These are phyloP conservation scores for Epizoanthus ramosus DNA, from an alignment of 92 coral and sea anemone species.

Conservation along the genomic window DNA sequence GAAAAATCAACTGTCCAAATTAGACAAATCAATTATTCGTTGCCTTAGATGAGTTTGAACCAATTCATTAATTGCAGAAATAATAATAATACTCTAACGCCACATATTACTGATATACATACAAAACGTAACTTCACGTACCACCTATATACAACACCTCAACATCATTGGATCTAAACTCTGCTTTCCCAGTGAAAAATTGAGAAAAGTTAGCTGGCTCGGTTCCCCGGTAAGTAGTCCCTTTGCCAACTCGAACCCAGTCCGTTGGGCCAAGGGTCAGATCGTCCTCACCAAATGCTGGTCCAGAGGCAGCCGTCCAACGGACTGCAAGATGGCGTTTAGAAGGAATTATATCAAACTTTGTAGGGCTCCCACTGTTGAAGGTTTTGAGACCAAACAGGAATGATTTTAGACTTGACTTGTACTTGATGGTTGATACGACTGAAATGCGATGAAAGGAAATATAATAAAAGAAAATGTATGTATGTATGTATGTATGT, in stretches of 20 bases:
- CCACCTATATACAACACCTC: constrained; percentile 26
- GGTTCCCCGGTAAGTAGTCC: neutral
- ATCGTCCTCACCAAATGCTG: constrained; percentile 5
- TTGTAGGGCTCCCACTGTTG: constrained; percentile 3
- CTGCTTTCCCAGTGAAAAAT: neutral
- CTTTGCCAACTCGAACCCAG: neutral
- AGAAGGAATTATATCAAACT: constrained; percentile 1
- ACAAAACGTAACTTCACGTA: neutral
- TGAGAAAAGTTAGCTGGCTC: neutral
- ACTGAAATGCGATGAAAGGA: constrained; percentile 1
- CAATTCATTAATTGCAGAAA: too few relatives aligned
- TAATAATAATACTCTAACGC: too few relatives aligned
- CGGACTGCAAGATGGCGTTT: neutral
- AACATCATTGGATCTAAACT: constrained; percentile 16
- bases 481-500: too few relatives aligned
- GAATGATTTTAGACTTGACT: constrained; percentile 30
- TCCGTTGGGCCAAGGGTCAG: neutral
- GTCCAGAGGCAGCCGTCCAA: neutral
- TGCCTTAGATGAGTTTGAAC: too few relatives aligned
- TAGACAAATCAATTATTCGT: too few relatives aligned
- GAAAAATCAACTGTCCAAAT: too few relatives aligned
- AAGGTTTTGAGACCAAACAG: constrained; percentile 23
- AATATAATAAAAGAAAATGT: neutral
- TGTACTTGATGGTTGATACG: neutral
- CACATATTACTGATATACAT: too few relatives aligned